A percentile compares a stretch with the other conserved stretches of the same genome.
These are phyloP conservation scores for Pollicipes pollicipes DNA, from an alignment of 1,140 invertebrate species.

Conservation along the genomic window DNA sequence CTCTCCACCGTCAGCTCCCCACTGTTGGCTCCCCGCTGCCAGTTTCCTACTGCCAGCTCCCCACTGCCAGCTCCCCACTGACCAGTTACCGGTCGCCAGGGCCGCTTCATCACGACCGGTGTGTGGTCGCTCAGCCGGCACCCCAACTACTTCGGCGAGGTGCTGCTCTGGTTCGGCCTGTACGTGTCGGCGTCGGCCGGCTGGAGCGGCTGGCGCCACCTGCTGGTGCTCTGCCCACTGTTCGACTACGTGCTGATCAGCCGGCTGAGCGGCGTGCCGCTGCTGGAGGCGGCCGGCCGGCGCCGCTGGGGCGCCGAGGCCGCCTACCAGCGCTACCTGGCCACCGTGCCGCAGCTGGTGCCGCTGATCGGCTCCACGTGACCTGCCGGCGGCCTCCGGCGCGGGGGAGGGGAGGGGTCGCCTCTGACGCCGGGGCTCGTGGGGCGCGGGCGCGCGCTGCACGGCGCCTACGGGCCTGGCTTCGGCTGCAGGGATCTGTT, in stretches of 20 bases:
- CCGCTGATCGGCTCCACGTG: conserved; percentile 12
- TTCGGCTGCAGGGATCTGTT: too few species aligned
- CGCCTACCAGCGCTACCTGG: conserved; percentile 16
- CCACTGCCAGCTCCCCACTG: too few species aligned
- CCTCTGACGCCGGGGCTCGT: too few species aligned
- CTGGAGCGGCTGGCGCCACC: conserved; percentile 50
- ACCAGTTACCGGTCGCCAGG: too few species aligned
- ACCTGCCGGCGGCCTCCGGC: too few species aligned
- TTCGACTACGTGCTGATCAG: conserved; percentile 75
- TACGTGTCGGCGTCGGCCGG: conserved; percentile 75
- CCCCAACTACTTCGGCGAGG: conserved; percentile 91
- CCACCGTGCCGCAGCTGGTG: conserved; percentile 17
- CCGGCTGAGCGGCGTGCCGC: conserved; percentile 68
- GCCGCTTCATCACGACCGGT: conserved; percentile 34
- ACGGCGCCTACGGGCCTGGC: too few species aligned
- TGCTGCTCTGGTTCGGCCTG: conserved; percentile 82
- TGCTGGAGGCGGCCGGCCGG: conserved; percentile 43
- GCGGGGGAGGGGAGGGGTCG: too few species aligned
- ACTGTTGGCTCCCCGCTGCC: too few species aligned
- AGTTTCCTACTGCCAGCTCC: too few species aligned
- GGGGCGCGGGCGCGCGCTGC: too few species aligned
- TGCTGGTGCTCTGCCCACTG: conserved; percentile 59
- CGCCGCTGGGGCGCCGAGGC: conserved; percentile 18
- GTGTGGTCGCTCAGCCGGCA: conserved; percentile 77
- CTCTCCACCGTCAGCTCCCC: too few species aligned